These are phyloP conservation scores for Drosophila mulleri DNA, from an alignment of 2,888 invertebrate genomes.

Conservation along the genomic window DNA sequence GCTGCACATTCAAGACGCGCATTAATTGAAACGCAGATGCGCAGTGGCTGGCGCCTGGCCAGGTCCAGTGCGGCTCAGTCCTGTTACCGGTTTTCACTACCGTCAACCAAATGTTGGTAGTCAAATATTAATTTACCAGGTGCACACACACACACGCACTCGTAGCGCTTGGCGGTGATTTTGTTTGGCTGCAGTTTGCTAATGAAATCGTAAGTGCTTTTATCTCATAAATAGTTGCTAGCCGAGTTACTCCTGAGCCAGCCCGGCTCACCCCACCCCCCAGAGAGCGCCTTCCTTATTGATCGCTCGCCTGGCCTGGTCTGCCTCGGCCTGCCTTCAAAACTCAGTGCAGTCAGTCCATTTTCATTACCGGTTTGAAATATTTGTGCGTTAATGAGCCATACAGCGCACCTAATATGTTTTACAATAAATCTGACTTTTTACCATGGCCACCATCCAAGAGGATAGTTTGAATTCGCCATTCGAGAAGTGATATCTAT, in stretches of 20 bases:
- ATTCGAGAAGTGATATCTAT: neutral
- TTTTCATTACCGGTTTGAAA: constrained; percentile 64
- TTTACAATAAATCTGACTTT: constrained; percentile 43
- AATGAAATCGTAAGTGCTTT: constrained; percentile 80
- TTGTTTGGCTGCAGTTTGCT: constrained; percentile 71
- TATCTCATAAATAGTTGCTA: constrained; percentile 72
- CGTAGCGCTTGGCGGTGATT: constrained; percentile 50
- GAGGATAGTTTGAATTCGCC: neutral
- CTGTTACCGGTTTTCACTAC: constrained; percentile 50
- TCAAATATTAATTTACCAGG: constrained; percentile 67
- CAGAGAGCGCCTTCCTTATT: constrained; percentile 6
- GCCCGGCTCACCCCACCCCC: neutral
- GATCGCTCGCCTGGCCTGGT: neutral
- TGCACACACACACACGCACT: neutral
- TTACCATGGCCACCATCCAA: neutral
- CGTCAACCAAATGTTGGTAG: constrained; percentile 60
- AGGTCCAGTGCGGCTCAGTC: constrained; percentile 3
- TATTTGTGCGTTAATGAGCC: constrained; percentile 59
- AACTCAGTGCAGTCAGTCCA: constrained; percentile 29
- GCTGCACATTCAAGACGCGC: constrained; percentile 22
- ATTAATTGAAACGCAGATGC: constrained; percentile 50
- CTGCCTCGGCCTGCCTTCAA: constrained; percentile 11
- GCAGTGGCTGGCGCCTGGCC: constrained; percentile 14
- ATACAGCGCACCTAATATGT: constrained; percentile 53
- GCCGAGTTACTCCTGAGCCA: constrained; percentile 40